A percentile compares a stretch with the other conserved stretches of the same genome.
phyloP scores from a whole-genome alignment of 2,113 vertebrate genomes.

The Neodon shergylaensis region DNA sequence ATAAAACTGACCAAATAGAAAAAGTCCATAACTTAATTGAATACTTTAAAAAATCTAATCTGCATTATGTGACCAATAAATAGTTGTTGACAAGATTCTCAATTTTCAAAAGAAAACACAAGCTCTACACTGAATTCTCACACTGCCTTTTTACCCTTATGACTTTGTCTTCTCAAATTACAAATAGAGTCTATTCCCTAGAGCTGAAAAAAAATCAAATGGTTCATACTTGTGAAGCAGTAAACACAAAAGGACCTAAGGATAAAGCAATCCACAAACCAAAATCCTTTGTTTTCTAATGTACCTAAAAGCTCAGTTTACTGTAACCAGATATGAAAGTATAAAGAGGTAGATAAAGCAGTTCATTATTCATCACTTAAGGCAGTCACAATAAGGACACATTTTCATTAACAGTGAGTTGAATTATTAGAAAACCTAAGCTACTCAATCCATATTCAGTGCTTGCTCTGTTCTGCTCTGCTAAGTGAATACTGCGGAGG shows the following conservation, averaged over 20 bases:
- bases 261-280: slow-evolving; percentile 33
- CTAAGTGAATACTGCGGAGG: not conserved
- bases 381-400: slow-evolving; percentile 39
- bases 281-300: slow-evolving; percentile 36
- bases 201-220: slow-evolving; percentile 40
- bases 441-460: slow-evolving; percentile 59
- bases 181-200: not conserved
- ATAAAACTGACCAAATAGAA: slow-evolving; percentile 24
- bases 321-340: slow-evolving; percentile 41
- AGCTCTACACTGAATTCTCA: slow-evolving; percentile 15
- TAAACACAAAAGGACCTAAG: slow-evolving; percentile 15
- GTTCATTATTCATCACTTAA: slow-evolving; percentile 59
- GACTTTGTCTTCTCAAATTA: slow-evolving; percentile 61
- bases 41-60: not conserved
- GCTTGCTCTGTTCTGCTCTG: slow-evolving; percentile 41
- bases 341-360: not conserved
- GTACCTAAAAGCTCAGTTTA: slow-evolving; percentile 51
- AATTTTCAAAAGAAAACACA: slow-evolving; percentile 54
- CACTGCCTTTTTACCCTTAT: not conserved
- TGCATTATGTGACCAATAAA: slow-evolving; percentile 40
- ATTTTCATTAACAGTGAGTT: slow-evolving; percentile 53
- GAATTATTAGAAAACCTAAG: slow-evolving; percentile 53
- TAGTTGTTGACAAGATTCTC: slow-evolving; percentile 14
- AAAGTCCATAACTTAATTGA: not conserved
- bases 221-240: slow-evolving; percentile 1